A percentile compares a stretch with the other conserved stretches of the same genome.
These are phyloP conservation scores for Cephalophus harveyi DNA, from an alignment of 2,113 vertebrate genomes.

Conservation along the genomic window DNA sequence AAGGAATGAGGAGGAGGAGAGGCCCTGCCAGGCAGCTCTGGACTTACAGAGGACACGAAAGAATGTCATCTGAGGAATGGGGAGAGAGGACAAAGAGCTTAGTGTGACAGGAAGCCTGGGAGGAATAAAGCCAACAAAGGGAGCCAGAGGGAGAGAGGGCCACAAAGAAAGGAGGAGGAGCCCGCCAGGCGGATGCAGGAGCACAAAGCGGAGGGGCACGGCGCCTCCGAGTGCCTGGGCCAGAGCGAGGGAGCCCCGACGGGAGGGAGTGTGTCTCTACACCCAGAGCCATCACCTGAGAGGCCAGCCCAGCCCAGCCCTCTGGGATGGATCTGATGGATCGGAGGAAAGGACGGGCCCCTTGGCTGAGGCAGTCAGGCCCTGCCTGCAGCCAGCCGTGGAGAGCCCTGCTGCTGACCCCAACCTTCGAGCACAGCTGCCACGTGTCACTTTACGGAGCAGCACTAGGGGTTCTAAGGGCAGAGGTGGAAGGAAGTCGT, in stretches of 20 bases:
- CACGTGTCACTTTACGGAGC: background rate
- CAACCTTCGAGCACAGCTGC: accelerated
- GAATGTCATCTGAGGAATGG: background rate
- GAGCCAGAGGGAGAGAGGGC: background rate
- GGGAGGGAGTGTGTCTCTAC: background rate
- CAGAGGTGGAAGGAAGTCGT: background rate
- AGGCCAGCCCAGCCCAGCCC: background rate
- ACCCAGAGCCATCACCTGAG: background rate
- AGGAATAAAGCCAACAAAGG: background rate
- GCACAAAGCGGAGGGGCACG: background rate
- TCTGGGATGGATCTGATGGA: background rate
- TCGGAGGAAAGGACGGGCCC: background rate
- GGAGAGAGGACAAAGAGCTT: conserved; percentile 34
- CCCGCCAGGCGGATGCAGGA: background rate
- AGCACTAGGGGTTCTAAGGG: background rate
- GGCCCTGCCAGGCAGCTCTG: background rate
- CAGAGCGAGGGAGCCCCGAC: accelerated
- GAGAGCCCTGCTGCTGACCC: background rate
- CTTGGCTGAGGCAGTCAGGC: background rate
- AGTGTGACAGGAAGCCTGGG: conserved; percentile 8
- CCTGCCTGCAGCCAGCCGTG: accelerated
- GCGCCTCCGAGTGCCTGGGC: accelerated
- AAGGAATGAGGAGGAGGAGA: background rate
- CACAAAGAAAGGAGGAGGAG: background rate
- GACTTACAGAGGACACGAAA: background rate